Evolutionary conservation across 2,113 vertebrate species (phyloP).

Genomic region (Ochotona princeps): DNA sequence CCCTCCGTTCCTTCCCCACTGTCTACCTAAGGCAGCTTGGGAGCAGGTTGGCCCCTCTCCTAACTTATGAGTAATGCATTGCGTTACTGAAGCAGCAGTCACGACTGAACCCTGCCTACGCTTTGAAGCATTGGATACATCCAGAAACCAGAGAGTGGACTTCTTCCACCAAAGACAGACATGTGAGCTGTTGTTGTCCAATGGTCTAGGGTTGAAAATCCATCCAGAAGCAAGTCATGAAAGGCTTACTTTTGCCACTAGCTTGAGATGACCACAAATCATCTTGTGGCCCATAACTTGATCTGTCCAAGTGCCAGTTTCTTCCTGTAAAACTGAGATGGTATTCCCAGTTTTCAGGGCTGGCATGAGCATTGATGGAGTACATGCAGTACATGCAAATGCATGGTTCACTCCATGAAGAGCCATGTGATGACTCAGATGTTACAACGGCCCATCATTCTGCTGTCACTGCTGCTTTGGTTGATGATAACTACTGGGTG

Average conservation of each 20-base stretch:
- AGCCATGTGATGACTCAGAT: rapidly evolving
- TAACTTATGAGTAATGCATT: neutral
- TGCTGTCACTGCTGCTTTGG: neutral
- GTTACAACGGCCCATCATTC: neutral
- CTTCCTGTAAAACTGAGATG: neutral
- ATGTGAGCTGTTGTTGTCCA: neutral
- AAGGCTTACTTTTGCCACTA: too few relatives aligned
- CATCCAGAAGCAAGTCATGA: neutral
- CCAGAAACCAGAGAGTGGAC: neutral
- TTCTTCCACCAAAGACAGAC: neutral
- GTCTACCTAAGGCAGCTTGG: neutral
- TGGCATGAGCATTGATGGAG: neutral
- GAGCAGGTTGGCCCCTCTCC: neutral
- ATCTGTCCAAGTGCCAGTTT: neutral
- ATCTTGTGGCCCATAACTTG: neutral
- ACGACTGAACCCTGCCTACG: neutral
- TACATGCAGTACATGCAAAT: neutral
- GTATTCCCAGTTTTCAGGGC: neutral
- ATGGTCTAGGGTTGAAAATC: neutral
- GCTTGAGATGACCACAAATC: neutral
- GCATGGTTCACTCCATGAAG: neutral
- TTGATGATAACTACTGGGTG: neutral
- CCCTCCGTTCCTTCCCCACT: neutral
- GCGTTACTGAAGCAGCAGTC: neutral
- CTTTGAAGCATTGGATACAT: neutral